phyloP scores from a whole-genome alignment of 2,888 invertebrate genomes.

The Cantharis rufa region DNA sequence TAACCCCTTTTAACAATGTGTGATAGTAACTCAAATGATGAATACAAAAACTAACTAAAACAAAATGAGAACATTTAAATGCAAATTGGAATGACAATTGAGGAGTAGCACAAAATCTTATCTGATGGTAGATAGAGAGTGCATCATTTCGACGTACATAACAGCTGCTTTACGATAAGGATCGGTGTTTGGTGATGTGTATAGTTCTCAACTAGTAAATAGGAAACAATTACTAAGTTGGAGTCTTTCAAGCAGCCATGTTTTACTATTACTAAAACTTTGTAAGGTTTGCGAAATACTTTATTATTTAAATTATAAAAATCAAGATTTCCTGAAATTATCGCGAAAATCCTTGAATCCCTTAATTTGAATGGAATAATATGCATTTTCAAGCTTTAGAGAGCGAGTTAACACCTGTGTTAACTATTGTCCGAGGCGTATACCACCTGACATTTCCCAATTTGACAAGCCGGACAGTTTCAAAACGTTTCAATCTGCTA shows the following conservation, averaged over 20 bases:
- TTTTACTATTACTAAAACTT: not conserved
- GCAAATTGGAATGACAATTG: constrained; percentile 1
- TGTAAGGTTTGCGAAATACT: not conserved
- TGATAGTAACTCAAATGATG: not conserved
- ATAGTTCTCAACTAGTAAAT: constrained; percentile 25
- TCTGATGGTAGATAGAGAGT: constrained; percentile 1
- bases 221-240: constrained; percentile 28
- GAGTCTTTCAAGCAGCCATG: not conserved
- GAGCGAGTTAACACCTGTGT: no score
- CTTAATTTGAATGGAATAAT: no score
- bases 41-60: not conserved
- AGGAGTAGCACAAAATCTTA: constrained; percentile 1
- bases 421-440: no score
- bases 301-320: not conserved
- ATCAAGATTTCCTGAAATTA: not conserved
- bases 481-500: no score
- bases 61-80: constrained; percentile 3
- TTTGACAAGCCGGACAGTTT: no score
- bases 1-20: not conserved
- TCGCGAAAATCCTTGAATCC: no score
- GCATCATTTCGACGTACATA: constrained; percentile 1
- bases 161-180: constrained; percentile 12
- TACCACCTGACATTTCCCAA: no score
- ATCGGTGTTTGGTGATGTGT: constrained; percentile 16
- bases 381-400: no score